Conservation (phyloP, 1,140 invertebrate genomes). For the Tachypleus tridentatus region DNA sequence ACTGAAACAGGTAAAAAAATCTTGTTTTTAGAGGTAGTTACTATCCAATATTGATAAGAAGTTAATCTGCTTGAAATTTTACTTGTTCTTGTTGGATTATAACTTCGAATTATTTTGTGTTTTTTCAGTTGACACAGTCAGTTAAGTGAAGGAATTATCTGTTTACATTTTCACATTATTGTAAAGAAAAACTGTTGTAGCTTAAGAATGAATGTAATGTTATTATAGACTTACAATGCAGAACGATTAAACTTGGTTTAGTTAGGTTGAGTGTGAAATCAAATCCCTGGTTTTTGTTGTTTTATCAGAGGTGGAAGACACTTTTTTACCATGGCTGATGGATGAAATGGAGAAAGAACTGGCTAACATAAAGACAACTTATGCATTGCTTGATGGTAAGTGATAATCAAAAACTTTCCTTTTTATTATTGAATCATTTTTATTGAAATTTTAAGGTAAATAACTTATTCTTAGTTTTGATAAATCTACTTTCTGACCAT, state of each 20-base stretch:
- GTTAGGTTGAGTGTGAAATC: too few species aligned
- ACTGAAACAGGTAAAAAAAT: slow-evolving; percentile 47
- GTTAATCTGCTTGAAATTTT: background rate
- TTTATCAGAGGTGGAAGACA: slow-evolving; percentile 48
- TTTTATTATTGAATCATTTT: too few species aligned
- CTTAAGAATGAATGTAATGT: too few species aligned
- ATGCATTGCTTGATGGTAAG: slow-evolving; percentile 58
- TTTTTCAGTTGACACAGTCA: background rate
- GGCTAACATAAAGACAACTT: slow-evolving; percentile 59
- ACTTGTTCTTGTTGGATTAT: slow-evolving; percentile 4
- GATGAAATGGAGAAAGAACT: slow-evolving; percentile 65
- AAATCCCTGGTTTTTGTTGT: slow-evolving; percentile 9
- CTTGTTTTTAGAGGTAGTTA: background rate
- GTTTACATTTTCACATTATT: slow-evolving; percentile 3
- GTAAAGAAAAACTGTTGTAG: too few species aligned
- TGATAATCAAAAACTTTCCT: background rate
- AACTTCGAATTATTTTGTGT: background rate
- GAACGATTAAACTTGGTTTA: too few species aligned
- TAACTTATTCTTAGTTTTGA: too few species aligned
- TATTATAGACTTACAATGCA: too few species aligned
- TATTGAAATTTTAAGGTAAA: too few species aligned
- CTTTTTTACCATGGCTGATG: slow-evolving; percentile 77
- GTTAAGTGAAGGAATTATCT: background rate
- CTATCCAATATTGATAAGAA: background rate
- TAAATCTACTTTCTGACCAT: too few species aligned